Conservation (phyloP, 2,888 invertebrate species). For the Eupithecia vulgata region DNA sequence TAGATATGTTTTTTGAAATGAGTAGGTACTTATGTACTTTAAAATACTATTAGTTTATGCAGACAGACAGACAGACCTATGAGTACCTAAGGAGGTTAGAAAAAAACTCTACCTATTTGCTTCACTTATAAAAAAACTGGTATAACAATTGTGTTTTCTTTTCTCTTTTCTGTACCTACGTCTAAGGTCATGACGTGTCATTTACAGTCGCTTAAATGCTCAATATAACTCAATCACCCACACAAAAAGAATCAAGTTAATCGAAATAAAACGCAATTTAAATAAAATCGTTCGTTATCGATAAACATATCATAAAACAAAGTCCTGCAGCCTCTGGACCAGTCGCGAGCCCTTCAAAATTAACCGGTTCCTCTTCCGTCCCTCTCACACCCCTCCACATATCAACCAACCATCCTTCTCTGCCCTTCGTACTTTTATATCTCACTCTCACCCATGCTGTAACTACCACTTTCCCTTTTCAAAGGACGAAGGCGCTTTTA, state of each 20-base stretch:
- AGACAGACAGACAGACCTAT: too few species aligned
- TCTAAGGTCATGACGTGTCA: background rate
- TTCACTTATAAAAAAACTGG: too few species aligned
- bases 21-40: too few species aligned
- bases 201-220: background rate
- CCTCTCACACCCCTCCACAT: slow-evolving; percentile 52
- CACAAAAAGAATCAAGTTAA: background rate
- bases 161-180: background rate
- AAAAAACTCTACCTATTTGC: too few species aligned
- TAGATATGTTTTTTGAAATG: too few species aligned
- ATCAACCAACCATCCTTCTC: slow-evolving; percentile 57
- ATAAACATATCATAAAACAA: slow-evolving; percentile 72
- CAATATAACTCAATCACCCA: background rate
- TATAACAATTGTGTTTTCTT: background rate
- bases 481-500: slow-evolving; percentile 80
- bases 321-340: slow-evolving; percentile 72
- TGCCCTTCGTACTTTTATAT: slow-evolving; percentile 79
- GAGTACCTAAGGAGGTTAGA: too few species aligned
- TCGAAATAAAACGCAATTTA: slow-evolving; percentile 21
- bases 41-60: too few species aligned
- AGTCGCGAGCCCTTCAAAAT: slow-evolving; percentile 79
- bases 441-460: slow-evolving; percentile 79
- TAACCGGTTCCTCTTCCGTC: slow-evolving; percentile 74
- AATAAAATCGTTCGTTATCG: slow-evolving; percentile 65
- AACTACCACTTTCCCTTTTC: slow-evolving; percentile 83